Base-by-base conservation (phyloP, 2,113 vertebrate genomes). In the Ardeotis arabs region DNA sequence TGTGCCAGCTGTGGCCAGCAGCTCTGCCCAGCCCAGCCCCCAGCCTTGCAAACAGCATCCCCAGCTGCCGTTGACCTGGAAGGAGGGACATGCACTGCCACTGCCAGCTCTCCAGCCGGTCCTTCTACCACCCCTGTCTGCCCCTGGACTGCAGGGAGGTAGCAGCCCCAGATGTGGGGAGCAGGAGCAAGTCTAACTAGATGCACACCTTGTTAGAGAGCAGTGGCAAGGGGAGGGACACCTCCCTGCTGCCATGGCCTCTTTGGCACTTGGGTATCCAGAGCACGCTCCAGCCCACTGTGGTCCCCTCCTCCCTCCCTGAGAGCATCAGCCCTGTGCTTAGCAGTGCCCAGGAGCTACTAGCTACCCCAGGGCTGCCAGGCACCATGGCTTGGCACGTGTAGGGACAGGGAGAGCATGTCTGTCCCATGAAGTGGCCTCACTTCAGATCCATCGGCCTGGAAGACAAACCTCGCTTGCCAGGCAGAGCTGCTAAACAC, bases 51-150 rank as follows among this genome's bases (percentile, higher is more conserved):
- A 77, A 47, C 53, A 62, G 49, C 69, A 60, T 29, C 20, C 33
- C 20, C 47, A 53, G 49, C 24, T 76, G 49, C 77, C 44, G 28
- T 5, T 27, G 23, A 13, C 8, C 52, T 27, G 12, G 12, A 47
- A 91, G 52, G 20, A 68, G n/a, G 10, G 27, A 58, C 0, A 0
- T 39, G 49, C 50, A 44, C 12, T 1, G 1, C 76, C 56, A 35
- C 56, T 31, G 67, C 64, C 78, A 59, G 47, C 58, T 52, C 62
- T 60, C 50, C 45, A 12, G 11, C 20, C 25, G 27, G 22, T 12
- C 52, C 47, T 39, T n/a, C 68, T 76, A 7, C 35, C n/a, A 33
- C 5, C 11, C 28, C 35, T 20, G 7, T 0, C 35, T 76, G 49
- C 44, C 4, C 3, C 73, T 21, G 82, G 41, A 28, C 49, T 0